Evolutionary conservation across 2,888 invertebrate genomes (phyloP).

Genomic region (Mylabris sibirica): DNA sequence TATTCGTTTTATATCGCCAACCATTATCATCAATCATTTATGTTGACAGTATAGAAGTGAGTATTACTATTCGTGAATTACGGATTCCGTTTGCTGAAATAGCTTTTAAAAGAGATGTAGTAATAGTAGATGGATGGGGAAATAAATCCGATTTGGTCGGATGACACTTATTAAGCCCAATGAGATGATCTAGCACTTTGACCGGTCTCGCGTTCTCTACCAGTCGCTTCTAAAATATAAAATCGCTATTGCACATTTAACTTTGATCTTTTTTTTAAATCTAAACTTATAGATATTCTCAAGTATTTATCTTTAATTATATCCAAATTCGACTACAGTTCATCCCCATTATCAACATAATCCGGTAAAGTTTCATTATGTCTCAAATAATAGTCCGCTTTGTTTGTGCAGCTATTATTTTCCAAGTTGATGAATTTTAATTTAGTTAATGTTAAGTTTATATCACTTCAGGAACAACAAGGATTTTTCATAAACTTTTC

Average conservation of each 20-base stretch:
- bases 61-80: constrained; percentile 1
- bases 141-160: constrained; percentile 18
- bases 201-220: neutral
- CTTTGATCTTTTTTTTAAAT: neutral
- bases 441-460: constrained; percentile 2
- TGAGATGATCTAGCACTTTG: constrained; percentile 15
- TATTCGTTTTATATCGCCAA: neutral
- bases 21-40: constrained; percentile 12
- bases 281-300: too few relatives aligned
- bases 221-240: neutral
- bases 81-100: constrained; percentile 13
- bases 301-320: neutral
- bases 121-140: neutral
- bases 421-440: neutral
- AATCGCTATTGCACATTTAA: neutral
- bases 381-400: neutral
- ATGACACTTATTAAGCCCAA: constrained; percentile 18
- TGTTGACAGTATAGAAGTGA: constrained; percentile 4
- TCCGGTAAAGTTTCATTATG: neutral
- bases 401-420: neutral
- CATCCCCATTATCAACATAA: neutral
- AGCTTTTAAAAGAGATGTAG: constrained; percentile 11
- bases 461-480: too few relatives aligned
- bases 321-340: neutral
- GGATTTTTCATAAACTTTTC: neutral